phyloP scores from a whole-genome alignment of 2,113 vertebrate species.

The Tetrax tetrax region DNA sequence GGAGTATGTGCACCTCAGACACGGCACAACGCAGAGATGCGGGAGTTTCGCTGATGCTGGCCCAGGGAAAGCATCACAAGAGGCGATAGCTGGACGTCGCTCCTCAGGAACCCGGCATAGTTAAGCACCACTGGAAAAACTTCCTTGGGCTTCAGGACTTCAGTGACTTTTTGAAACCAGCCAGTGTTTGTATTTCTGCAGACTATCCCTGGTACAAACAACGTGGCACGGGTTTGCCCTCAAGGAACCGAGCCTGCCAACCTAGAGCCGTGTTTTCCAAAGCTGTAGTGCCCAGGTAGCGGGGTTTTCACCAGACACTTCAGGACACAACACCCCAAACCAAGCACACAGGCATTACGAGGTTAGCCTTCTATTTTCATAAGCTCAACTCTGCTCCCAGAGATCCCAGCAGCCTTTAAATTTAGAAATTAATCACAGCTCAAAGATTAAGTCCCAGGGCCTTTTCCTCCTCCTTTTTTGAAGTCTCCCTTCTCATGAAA shows the following conservation, averaged over 20 bases:
- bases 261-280: accelerated
- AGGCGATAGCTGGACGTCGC: accelerated
- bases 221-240: neutral
- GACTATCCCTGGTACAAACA: accelerated
- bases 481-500: neutral
- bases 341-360: neutral
- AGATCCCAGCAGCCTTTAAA: neutral
- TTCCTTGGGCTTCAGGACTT: neutral
- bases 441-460: neutral
- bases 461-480: neutral
- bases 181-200: neutral
- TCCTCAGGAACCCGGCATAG: accelerated
- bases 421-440: slow-evolving; percentile 9
- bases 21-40: neutral
- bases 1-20: accelerated
- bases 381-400: neutral
- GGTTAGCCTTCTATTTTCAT: neutral
- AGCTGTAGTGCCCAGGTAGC: accelerated
- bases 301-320: neutral
- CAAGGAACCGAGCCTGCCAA: neutral
- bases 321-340: neutral
- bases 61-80: neutral
- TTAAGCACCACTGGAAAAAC: neutral
- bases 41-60: accelerated
- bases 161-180: neutral